Evolutionary conservation across 2,113 vertebrate species (phyloP).

Genomic region (Eurypyga helias): DNA sequence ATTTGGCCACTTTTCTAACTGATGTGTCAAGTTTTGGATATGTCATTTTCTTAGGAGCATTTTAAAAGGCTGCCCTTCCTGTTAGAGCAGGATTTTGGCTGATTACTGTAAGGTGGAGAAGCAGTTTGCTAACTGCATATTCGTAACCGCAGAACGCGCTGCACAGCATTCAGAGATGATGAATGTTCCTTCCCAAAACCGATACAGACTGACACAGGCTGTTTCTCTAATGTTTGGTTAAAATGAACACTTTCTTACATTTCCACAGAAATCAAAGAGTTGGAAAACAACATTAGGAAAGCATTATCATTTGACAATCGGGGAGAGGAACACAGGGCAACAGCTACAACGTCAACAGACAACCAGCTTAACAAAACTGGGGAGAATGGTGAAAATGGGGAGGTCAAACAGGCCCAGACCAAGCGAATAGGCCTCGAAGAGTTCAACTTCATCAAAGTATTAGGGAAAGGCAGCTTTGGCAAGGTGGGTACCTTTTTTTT

Average conservation of each 20-base stretch:
- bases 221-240: not conserved
- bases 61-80: constrained; percentile 42
- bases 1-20: constrained; percentile 5
- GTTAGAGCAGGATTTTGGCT: not conserved
- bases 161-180: not conserved
- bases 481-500: constrained; percentile 80
- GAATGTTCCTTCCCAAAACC: not conserved
- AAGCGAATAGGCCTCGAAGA: constrained; percentile 91
- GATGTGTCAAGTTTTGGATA: not conserved
- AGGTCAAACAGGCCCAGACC: constrained; percentile 83
- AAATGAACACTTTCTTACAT: not conserved
- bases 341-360: constrained; percentile 79
- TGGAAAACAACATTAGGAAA: constrained; percentile 93
- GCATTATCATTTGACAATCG: constrained; percentile 91
- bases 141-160: not conserved
- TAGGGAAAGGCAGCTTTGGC: constrained; percentile 98
- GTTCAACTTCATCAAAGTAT: constrained; percentile 97
- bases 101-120: constrained; percentile 24
- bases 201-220: not conserved
- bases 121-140: not conserved
- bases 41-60: constrained; percentile 20
- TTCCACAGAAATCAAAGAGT: constrained; percentile 87
- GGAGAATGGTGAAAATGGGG: constrained; percentile 90
- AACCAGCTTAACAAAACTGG: constrained; percentile 73
- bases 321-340: constrained; percentile 87